These are phyloP conservation scores for Perca fluviatilis DNA, from an alignment of 2,113 vertebrate genomes.

Conservation along the genomic window DNA sequence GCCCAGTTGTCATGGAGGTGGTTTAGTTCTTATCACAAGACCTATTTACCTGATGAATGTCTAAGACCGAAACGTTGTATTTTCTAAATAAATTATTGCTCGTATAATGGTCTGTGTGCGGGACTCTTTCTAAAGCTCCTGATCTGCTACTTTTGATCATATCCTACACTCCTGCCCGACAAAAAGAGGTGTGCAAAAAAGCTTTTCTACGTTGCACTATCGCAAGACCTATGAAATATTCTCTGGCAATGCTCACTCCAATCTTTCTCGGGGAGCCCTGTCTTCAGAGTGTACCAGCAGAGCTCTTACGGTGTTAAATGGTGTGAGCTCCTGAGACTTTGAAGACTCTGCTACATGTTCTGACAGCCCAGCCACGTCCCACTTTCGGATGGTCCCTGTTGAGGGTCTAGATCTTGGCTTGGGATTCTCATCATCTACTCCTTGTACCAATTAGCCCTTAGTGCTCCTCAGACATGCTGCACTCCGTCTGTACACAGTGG, in stretches of 20 bases:
- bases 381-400: not conserved
- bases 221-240: not conserved
- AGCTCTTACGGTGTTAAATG: not conserved
- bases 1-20: not conserved
- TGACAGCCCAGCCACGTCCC: not conserved
- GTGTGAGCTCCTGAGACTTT: not conserved
- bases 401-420: not conserved
- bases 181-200: too few species aligned
- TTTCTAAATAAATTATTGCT: too few species aligned
- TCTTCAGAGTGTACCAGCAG: not conserved
- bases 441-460: not conserved
- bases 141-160: too few species aligned
- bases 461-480: not conserved
- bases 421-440: not conserved
- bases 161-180: too few species aligned
- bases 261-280: not conserved
- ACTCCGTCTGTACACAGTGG: not conserved
- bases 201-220: too few species aligned
- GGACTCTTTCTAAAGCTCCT: too few species aligned
- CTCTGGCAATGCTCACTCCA: not conserved
- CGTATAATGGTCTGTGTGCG: too few species aligned
- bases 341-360: not conserved
- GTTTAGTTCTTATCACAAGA: not conserved
- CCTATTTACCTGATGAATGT: too few species aligned
- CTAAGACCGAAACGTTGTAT: too few species aligned